A percentile compares a stretch with the other conserved stretches of the same genome.
These are phyloP conservation scores for Macaria liturata DNA, from an alignment of 2,888 invertebrate species.

Conservation along the genomic window DNA sequence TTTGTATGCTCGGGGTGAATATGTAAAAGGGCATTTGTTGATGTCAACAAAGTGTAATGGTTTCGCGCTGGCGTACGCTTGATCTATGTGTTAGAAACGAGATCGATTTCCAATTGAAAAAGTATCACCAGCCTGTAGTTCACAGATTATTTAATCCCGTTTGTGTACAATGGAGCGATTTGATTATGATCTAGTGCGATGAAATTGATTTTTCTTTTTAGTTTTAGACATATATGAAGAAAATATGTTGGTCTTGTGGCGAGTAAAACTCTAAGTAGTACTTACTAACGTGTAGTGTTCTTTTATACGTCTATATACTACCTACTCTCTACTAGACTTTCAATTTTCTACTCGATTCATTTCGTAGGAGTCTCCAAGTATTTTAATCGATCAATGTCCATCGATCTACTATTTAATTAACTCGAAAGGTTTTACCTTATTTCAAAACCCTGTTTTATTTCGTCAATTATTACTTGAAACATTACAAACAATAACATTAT, in stretches of 20 bases:
- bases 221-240: no score
- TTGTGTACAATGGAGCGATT: constrained; percentile 22
- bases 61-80: constrained; percentile 73
- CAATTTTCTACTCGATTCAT: constrained; percentile 36
- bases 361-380: constrained; percentile 38
- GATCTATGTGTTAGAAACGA: constrained; percentile 70
- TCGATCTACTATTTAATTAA: constrained; percentile 36
- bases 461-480: neutral
- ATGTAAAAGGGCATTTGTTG: constrained; percentile 80
- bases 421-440: constrained; percentile 8
- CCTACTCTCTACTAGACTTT: constrained; percentile 18
- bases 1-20: constrained; percentile 80
- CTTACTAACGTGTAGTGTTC: no score
- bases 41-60: constrained; percentile 81
- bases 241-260: no score
- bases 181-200: no score
- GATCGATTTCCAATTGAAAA: constrained; percentile 62
- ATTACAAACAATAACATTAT: neutral
- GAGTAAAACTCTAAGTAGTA: no score
- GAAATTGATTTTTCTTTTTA: no score
- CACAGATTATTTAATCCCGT: constrained; percentile 39
- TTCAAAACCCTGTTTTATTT: neutral
- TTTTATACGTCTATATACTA: no score
- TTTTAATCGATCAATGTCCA: constrained; percentile 49
- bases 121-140: constrained; percentile 46